Base-by-base conservation (phyloP, 2,888 invertebrate genomes). In the Muscina levida region DNA sequence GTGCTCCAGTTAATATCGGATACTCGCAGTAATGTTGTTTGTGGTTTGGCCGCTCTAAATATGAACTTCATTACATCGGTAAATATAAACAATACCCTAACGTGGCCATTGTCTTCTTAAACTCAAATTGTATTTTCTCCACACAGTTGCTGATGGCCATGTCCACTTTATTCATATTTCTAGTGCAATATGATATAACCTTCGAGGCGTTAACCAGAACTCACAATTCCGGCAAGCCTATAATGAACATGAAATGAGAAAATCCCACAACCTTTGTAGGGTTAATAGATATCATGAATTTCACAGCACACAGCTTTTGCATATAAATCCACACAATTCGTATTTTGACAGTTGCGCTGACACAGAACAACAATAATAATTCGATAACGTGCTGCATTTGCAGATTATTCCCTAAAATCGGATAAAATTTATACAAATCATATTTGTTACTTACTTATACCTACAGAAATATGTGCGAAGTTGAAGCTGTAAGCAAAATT, bases 401-500 rank as follows among this genome's bases (percentile, higher is more conserved):
- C n/a, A n/a, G n/a, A n/a, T n/a, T n/a, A n/a, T n/a, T n/a, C n/a
- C n/a, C n/a, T n/a, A n/a, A n/a, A n/a, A n/a, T n/a, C n/a, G n/a
- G n/a, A n/a, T n/a, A n/a, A n/a, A n/a, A n/a, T n/a, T n/a, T n/a
- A n/a, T n/a, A n/a, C n/a, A n/a, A n/a, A n/a, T n/a, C n/a, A n/a
- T n/a, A n/a, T n/a, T n/a, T n/a, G n/a, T n/a, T n/a, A n/a, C n/a
- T n/a, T n/a, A n/a, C n/a, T n/a, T n/a, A n/a, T n/a, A n/a, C n/a
- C n/a, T n/a, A n/a, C n/a, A n/a, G n/a, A 26, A 85, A 82, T 81
- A 90, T 90, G 90, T 90, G 89, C 72, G 87, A 89, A 85, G 85
- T 89, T 72, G 87, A 86, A 78, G 85, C 87, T 24, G 87, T 93
- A 31, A 91, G 91, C 84, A 89, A 91, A 84, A 87, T 93, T 59